Conservation (phyloP, 1,140 invertebrate species). For the Solenopsis fugax region DNA sequence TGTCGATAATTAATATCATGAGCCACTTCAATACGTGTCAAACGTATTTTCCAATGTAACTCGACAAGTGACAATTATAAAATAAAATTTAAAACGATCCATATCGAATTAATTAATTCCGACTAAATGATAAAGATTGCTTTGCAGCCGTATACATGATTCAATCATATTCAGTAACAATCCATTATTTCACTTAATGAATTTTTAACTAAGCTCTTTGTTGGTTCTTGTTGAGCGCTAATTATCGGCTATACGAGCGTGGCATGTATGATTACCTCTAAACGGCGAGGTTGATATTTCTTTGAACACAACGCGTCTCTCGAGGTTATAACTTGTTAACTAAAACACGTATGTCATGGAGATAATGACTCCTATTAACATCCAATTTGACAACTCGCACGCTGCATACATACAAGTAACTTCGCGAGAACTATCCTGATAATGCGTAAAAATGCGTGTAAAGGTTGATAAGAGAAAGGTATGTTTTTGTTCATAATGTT, state of each 20-base stretch:
- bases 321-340: slow-evolving; percentile 18
- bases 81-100: neutral
- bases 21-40: neutral
- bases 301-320: neutral
- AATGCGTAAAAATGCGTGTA: neutral
- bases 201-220: neutral
- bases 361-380: slow-evolving; percentile 24
- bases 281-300: slow-evolving; percentile 26
- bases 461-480: neutral
- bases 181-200: neutral
- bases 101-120: slow-evolving; percentile 1
- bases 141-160: too few species aligned
- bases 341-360: neutral
- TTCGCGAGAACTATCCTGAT: neutral
- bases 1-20: neutral
- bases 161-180: slow-evolving; percentile 7
- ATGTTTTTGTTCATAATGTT: neutral
- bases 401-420: neutral
- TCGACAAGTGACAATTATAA: neutral
- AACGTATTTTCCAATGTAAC: neutral
- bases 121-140: neutral
- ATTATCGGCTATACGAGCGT: slow-evolving; percentile 7
- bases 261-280: slow-evolving; percentile 12
- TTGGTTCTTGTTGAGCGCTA: slow-evolving; percentile 8
- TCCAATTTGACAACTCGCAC: neutral